These are phyloP conservation scores for Synanthedon andrenaeformis DNA, from an alignment of 2,888 invertebrate species.

Conservation along the genomic window DNA sequence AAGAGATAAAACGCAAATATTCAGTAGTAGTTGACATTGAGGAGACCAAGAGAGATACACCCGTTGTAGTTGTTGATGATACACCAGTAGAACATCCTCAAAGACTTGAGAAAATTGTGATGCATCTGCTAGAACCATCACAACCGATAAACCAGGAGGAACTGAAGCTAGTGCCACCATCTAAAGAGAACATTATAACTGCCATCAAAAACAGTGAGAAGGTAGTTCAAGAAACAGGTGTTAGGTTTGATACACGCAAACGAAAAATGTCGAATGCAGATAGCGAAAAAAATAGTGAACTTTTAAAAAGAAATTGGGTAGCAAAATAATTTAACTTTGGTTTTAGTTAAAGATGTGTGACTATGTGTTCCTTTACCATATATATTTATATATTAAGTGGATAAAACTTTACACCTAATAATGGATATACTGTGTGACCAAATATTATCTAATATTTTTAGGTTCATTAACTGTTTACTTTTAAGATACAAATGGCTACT, in stretches of 20 bases:
- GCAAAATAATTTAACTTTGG: conserved; percentile 5
- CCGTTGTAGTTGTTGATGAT: conserved; percentile 30
- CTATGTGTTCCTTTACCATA: conserved; percentile 19
- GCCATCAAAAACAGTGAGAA: conserved; percentile 61
- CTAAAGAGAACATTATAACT: conserved; percentile 58
- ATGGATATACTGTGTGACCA: too few species aligned
- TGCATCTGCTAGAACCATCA: conserved; percentile 70
- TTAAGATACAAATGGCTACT: too few species aligned
- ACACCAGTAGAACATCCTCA: conserved; percentile 77
- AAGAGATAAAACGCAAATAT: conserved; percentile 84
- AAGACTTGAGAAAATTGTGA: conserved; percentile 78
- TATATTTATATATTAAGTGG: conserved; percentile 1
- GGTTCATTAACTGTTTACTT: too few species aligned
- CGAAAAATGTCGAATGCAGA: conserved; percentile 35
- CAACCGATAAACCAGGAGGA: conserved; percentile 42
- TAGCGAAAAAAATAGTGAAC: conserved; percentile 32
- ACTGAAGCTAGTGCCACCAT: conserved; percentile 51
- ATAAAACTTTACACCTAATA: too few species aligned
- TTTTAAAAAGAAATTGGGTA: conserved; percentile 41
- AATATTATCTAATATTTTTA: too few species aligned
- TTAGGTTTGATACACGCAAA: conserved; percentile 53
- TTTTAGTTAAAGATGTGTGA: conserved; percentile 9
- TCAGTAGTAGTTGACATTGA: conserved; percentile 75
- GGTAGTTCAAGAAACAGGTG: conserved; percentile 54
- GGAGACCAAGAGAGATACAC: conserved; percentile 36